Evolutionary conservation across 2,888 invertebrate genomes (phyloP), one percentile per base, ranked within the genome.

Genomic region (Cataglyphis albicans): DNA sequence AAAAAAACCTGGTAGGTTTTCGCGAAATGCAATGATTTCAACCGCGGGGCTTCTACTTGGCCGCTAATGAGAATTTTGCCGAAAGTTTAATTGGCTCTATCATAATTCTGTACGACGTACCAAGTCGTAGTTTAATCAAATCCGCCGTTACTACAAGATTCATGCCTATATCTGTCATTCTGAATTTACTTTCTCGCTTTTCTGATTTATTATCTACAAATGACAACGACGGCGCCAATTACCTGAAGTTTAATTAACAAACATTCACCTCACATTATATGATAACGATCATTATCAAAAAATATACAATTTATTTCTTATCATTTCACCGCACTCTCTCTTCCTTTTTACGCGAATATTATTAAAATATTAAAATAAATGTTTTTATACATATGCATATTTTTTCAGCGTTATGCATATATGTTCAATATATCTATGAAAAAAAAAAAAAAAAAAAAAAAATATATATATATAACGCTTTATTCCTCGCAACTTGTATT

Each of bases 31-130:
- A 80, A 83, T 70, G 80, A 73, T 68, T 75, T 55, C 65, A 44
- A 48, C 74, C 44, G 64, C 63, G 63, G 21, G 29, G 41, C 59
- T 52, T 29, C 44, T 21, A 48, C 61, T 10, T 38, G 67, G 67
- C 57, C 63, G 57, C 63, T 85, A 84, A 84, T 84, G 84, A 85
- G 84, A 84, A 84, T 85, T 78, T 84, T 74, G 78, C 75, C 81
- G 81, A 84, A 85, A 85, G 85, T 84, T 85, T 85, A 85, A 85
- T 85, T 85, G 85, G 85, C 81, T 81, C 82, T 76, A 85, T 85
- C 85, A 85, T 85, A 85, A 85, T 85, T 85, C 73, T 61, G 81
- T 64, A 76, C 74, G 81, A 75, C 81, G 65, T 35, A 32, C 84
- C 85, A 84, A 84, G 81, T 81, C 85, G 84, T 67, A 72, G 85